phyloP scores from a whole-genome alignment of 1,140 invertebrate species.

The Trachelipus rathkii region DNA sequence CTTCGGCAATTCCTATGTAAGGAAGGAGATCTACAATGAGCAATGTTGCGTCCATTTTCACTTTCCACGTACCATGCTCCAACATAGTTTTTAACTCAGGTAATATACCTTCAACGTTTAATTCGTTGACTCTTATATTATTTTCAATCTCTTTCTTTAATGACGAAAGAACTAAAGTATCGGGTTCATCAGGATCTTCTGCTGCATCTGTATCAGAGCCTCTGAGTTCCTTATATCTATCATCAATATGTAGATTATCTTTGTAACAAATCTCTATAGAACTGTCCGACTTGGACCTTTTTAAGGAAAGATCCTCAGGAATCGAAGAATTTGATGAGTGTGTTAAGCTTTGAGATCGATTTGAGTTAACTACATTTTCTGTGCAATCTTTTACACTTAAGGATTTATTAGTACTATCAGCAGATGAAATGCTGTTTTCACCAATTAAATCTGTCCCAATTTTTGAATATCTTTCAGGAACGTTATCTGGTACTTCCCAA shows the following conservation, averaged over 20 bases:
- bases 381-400: background rate
- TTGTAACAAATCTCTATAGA: background rate
- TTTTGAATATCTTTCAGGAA: background rate
- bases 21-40: background rate
- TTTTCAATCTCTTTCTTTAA: conserved; percentile 1
- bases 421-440: background rate
- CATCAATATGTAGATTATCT: background rate
- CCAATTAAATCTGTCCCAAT: background rate
- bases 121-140: background rate
- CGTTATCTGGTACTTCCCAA: background rate
- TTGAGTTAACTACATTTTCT: background rate
- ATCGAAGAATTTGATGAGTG: background rate
- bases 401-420: background rate
- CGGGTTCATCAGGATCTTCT: background rate
- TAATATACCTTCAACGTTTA: background rate
- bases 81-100: background rate
- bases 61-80: background rate
- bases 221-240: background rate
- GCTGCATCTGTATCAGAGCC: background rate
- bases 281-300: conserved; percentile 1
- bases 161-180: background rate
- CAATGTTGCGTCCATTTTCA: background rate
- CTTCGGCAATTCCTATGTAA: background rate
- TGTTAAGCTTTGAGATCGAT: background rate
- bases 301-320: background rate